Percentiles rank a stretch among this genome's conserved stretches.
Conservation (phyloP, 1,140 invertebrate genomes). For the Capitella teleta region DNA sequence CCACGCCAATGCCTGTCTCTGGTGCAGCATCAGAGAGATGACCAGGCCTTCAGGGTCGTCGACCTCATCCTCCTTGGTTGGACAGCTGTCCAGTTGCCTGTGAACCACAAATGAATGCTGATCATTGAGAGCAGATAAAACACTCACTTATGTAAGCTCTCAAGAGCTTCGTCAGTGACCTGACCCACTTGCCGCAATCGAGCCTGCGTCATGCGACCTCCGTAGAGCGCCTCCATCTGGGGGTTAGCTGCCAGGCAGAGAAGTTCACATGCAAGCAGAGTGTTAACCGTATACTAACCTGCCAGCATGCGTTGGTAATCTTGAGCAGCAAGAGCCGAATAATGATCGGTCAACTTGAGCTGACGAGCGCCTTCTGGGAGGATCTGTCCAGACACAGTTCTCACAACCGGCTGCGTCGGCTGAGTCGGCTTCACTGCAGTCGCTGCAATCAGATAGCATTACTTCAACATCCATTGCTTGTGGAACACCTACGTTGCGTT, state of each 20-base stretch:
- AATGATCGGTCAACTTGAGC: not conserved
- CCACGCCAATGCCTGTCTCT: constrained; percentile 77
- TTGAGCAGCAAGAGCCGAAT: not conserved
- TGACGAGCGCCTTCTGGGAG: not conserved
- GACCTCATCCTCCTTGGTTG: constrained; percentile 48
- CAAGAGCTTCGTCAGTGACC: constrained; percentile 57
- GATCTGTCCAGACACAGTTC: not conserved
- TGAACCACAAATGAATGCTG: constrained; percentile 6
- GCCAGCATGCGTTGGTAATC: not conserved
- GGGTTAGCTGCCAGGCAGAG: not conserved
- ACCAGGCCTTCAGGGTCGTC: constrained; percentile 53
- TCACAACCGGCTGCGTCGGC: not conserved
- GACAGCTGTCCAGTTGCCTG: constrained; percentile 32
- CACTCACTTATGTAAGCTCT: constrained; percentile 59
- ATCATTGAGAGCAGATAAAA: not conserved
- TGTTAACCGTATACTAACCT: not conserved
- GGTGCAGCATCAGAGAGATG: constrained; percentile 64
- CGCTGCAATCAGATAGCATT: not conserved
- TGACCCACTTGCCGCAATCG: constrained; percentile 40
- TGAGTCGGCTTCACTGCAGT: not conserved
- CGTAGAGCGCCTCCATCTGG: constrained; percentile 20
- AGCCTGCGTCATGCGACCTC: constrained; percentile 33
- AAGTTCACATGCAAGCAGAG: too few relatives aligned
- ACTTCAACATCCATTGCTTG: too few relatives aligned
- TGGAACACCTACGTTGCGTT: too few relatives aligned